Base-by-base conservation (phyloP, 2,797 vertebrate genomes). In the Euphonia xanthogaster region DNA sequence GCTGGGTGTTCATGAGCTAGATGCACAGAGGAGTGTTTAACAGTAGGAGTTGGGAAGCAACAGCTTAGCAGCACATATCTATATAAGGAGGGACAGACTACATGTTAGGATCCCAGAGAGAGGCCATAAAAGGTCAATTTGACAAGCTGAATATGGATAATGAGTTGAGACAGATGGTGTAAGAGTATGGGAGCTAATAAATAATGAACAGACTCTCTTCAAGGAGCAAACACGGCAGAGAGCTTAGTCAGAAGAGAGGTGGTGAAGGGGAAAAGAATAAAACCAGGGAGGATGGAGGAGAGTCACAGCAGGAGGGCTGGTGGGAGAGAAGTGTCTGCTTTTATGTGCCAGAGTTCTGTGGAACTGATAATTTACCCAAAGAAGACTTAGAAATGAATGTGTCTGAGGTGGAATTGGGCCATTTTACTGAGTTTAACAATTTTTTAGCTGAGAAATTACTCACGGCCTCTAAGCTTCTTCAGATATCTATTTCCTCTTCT, bases 81-180 rank as follows among this genome's bases (percentile, higher is more conserved):
- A 83, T 91, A 68, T 84, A 93, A 94, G 94, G 89, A 92, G 87
- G 88, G 72, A 74, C 35, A 95, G 95, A 71, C 73, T 86, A 93
- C 87, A 72, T 54, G 75, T 71, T 75, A 53, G 77, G 73, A 89
- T 95, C 81, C 90, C 79, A 91, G 81, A 86, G 82, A 88, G 90
- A 94, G 90, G 86, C 91, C 67, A 53, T 86, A 80, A 94, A 97
- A 98, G 97, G 96, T 96, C 97, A 89, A 51, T 67, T 84, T 94
- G 93, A 85, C 72, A 92, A 96, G 82, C 31, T 81, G 80, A 90
- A 84, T 95, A 88, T 86, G 86, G 82, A 88, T 76, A 92, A 92
- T 92, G 95, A 97, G 94, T 92, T 67, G 86, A 94, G 97, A 88
- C 96, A 96, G 93, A 96, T 86, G 93, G 88, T 93, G 62, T 89